phyloP scores from a whole-genome alignment of 2,888 invertebrate genomes.

The Acanthopleura granulata region DNA sequence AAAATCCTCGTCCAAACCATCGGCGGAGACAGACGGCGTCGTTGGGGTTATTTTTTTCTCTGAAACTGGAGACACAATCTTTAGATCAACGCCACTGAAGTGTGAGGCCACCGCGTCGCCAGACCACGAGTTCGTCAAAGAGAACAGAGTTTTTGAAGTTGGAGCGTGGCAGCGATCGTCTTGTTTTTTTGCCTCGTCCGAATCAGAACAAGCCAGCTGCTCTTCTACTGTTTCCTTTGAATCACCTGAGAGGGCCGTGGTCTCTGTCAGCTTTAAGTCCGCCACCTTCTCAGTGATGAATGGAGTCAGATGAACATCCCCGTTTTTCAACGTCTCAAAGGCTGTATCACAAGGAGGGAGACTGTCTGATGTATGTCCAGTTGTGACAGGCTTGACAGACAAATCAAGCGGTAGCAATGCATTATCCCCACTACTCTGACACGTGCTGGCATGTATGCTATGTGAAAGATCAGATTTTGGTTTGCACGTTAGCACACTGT shows the following conservation, averaged over 20 bases:
- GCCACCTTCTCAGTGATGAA: neutral
- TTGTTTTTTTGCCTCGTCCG: neutral
- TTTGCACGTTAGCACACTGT: neutral
- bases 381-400: neutral
- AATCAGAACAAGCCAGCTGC: neutral
- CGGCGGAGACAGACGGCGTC: neutral
- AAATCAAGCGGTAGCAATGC: constrained; percentile 3
- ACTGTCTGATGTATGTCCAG: neutral
- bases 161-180: neutral
- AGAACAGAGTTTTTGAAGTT: neutral
- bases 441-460: neutral
- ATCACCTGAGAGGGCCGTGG: neutral
- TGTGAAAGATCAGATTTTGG: neutral
- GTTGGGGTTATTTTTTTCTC: neutral
- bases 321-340: neutral
- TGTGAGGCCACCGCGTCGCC: too few relatives aligned
- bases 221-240: neutral
- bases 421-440: neutral
- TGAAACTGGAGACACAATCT: neutral
- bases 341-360: neutral
- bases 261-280: constrained; percentile 1
- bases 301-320: neutral
- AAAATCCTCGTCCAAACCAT: neutral
- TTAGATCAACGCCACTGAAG: neutral
- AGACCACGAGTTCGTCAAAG: neutral